phyloP scores from a whole-genome alignment of 1,140 invertebrate species.

The Harpegnathos saltator region DNA sequence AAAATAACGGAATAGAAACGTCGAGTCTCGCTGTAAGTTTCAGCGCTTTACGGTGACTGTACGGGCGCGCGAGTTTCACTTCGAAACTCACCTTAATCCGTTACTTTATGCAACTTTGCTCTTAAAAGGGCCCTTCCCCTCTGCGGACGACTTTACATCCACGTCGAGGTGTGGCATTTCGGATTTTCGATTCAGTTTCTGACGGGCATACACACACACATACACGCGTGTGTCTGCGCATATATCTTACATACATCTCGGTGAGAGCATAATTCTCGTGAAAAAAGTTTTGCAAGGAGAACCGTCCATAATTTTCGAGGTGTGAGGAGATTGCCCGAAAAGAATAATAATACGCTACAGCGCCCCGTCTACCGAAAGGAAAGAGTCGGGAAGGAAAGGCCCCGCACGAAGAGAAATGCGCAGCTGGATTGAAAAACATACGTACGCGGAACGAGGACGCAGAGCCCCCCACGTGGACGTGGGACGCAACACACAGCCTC shows the following conservation, averaged over 20 bases:
- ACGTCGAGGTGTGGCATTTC: background rate
- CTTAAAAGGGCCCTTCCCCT: constrained; percentile 37
- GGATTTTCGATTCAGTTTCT: constrained; percentile 7
- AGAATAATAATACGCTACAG: background rate
- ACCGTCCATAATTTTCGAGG: no score
- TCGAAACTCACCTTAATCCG: constrained; percentile 19
- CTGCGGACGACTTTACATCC: background rate
- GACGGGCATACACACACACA: background rate
- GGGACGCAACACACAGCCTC: background rate
- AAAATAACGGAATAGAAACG: constrained; percentile 16
- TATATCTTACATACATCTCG: no score
- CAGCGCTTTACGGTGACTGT: constrained; percentile 7
- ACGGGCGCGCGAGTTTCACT: background rate
- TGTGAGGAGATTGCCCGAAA: no score
- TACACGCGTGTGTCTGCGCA: background rate
- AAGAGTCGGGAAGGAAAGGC: background rate
- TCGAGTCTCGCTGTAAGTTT: constrained; percentile 32
- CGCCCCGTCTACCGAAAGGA: no score
- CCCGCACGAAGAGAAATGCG: background rate
- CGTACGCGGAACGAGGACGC: background rate
- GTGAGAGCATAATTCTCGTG: no score
- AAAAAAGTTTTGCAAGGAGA: no score
- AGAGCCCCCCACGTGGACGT: no score
- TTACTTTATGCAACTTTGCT: constrained; percentile 19
- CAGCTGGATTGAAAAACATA: constrained; percentile 1